Evolutionary conservation across 2,797 vertebrate genomes (phyloP), one percentile per base, ranked within the genome.

Genomic region (Lithobates pipiens): DNA sequence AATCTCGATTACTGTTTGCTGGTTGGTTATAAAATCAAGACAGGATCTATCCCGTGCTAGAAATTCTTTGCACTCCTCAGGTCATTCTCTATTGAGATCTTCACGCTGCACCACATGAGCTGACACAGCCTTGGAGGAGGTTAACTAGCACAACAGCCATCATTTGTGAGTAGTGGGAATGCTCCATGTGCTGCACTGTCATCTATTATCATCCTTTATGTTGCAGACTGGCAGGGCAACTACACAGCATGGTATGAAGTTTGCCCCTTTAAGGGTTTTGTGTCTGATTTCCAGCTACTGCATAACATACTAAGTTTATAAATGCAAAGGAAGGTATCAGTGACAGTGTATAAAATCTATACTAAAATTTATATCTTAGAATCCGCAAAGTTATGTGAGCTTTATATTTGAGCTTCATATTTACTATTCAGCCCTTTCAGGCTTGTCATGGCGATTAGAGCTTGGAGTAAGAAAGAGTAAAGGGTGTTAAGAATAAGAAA

Each of bases 121-220:
- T 90, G 91, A 92, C 93, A 92, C 91, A 78, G 91, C 90, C 91
- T 95, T 90, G 92, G 93, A 95, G 93, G 93, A 97, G 97, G 95
- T 97, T 97, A 98, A 97, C 94, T 93, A 94, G 93, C 95, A 95
- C 95, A 96, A 95, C 96, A 96, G 95, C 91, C 95, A 92, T 94
- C 96, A 94, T 97, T 99, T 99, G 97, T 98, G 93, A 93, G 1
- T 93, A 98, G 97, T 99, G 98, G 97, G 98, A 98, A 99, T 96
- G 90, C 94, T 93, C 96, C 97, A 98, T 97, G 92, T 92, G 91
- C 93, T 94, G 93, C 92, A 73, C 91, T 91, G 89, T 90, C 89
- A 90, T 89, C 89, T 88, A 89, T 88, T 69, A 85, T 89, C 88
- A 89, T 91, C 89, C 88, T 91, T 92, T 92, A 92, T 89, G 91